Conservation (phyloP, 2,797 vertebrate species). For the Octomys mimax region DNA sequence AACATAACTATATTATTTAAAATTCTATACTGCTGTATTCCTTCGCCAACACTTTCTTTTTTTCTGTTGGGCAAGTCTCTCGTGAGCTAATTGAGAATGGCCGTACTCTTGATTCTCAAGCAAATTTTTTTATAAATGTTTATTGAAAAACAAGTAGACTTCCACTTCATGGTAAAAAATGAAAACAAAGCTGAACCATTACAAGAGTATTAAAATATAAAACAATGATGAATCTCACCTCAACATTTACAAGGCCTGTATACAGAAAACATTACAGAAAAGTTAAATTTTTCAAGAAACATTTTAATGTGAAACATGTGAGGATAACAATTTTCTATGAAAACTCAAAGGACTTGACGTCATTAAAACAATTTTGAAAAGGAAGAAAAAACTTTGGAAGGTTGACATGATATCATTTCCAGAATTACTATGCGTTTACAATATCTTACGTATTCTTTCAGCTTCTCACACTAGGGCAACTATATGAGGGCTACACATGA, state of each 20-base stretch:
- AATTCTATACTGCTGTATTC: background rate
- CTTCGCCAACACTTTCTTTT: background rate
- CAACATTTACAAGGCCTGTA: background rate
- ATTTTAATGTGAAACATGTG: background rate
- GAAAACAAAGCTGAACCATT: background rate
- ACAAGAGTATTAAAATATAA: background rate
- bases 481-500: background rate
- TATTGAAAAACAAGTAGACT: background rate
- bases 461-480: background rate
- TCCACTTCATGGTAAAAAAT: background rate
- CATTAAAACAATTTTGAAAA: background rate
- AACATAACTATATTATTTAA: background rate
- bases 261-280: background rate
- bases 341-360: background rate
- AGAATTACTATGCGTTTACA: background rate
- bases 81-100: background rate
- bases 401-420: background rate
- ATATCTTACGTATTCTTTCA: background rate
- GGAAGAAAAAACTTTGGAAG: background rate
- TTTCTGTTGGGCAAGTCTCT: background rate
- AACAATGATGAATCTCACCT: background rate
- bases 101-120: background rate
- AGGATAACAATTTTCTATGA: background rate
- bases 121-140: background rate
- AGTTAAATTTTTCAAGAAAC: background rate